phyloP scores from a whole-genome alignment of 2,113 vertebrate species.

The Martes martes region DNA sequence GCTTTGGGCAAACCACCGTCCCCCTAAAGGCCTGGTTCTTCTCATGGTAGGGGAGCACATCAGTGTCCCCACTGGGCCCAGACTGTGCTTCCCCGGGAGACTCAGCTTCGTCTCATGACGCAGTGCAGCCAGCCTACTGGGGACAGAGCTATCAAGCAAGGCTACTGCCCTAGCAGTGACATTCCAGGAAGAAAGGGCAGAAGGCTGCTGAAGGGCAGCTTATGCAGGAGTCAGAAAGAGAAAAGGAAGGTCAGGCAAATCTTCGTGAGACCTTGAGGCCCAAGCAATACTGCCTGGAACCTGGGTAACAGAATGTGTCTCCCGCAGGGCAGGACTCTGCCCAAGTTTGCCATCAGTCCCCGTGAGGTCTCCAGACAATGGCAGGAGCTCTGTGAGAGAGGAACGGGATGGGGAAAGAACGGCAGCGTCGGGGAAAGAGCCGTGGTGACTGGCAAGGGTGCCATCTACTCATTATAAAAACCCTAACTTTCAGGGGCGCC shows the following conservation, averaged over 20 bases:
- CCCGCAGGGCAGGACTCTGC: not conserved
- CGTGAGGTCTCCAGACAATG: not conserved
- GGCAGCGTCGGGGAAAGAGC: not conserved
- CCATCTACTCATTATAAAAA: not conserved
- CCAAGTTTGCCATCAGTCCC: not conserved
- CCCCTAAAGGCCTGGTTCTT: not conserved
- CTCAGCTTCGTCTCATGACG: not conserved
- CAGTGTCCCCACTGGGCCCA: not conserved
- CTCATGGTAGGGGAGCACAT: rapidly evolving
- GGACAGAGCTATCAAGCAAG: rapidly evolving
- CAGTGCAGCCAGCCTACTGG: too few species aligned
- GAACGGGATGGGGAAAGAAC: not conserved
- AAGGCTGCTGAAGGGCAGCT: not conserved
- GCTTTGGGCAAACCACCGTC: not conserved
- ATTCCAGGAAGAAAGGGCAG: not conserved
- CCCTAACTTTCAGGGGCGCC: not conserved
- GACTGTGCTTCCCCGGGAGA: not conserved
- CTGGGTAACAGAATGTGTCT: not conserved
- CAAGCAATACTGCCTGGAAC: not conserved
- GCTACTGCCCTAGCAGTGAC: not conserved
- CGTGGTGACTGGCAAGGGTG: not conserved
- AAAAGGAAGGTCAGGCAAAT: not conserved
- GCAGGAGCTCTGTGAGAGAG: rapidly evolving
- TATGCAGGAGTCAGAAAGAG: not conserved
- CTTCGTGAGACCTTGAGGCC: not conserved